Base-by-base conservation (phyloP, 2,113 vertebrate genomes). In the Syngnathoides biaculeatus region DNA sequence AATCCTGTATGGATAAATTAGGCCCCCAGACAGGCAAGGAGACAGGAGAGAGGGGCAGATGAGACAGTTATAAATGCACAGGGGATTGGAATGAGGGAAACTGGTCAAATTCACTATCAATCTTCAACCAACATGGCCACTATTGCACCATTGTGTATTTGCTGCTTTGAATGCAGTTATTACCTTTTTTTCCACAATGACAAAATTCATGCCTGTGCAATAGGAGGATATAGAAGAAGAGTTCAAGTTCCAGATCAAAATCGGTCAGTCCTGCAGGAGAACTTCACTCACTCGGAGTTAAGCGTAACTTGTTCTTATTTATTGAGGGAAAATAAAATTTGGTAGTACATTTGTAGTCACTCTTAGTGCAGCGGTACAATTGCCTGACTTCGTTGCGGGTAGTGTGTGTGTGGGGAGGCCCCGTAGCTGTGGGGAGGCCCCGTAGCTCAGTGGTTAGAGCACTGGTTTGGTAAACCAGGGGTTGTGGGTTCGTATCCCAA, bases 1-100 rank as follows among this genome's bases (percentile, higher is more conserved):
- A 86, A 88, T 86, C 83, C 88, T 84, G 82, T 85, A 87, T 85
- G 87, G 88, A 85, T 90, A 90, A 90, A 90, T 90, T 90, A 85
- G 88, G 89, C 88, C 89, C 89, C 89, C 78, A 83, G 86, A 90
- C 88, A 84, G 84, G 74, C 78, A 85, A 85, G 78, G 83, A 79
- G 85, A 83, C 75, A 78, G 71, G 83, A 89, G 83, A 87, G 86
- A 79, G 76, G 87, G 85, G 85, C 81, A 77, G 83, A 84, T 87
- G 81, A 88, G 86, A 85, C 83, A 80, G 84, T 90, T 87, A 86
- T 72, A 72, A 84, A 86, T 89, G 80, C 88, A 88, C 89, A 81
- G 60, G 87, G 87, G 87, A 90, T 77, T 73, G 76, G 80, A 79
- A 86, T 87, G 80, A 88, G 85, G 82, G 82, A 89, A 87, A 85